These are phyloP conservation scores for Gasterosteus nipponicus DNA, from an alignment of 2,113 vertebrate genomes.

Conservation along the genomic window DNA sequence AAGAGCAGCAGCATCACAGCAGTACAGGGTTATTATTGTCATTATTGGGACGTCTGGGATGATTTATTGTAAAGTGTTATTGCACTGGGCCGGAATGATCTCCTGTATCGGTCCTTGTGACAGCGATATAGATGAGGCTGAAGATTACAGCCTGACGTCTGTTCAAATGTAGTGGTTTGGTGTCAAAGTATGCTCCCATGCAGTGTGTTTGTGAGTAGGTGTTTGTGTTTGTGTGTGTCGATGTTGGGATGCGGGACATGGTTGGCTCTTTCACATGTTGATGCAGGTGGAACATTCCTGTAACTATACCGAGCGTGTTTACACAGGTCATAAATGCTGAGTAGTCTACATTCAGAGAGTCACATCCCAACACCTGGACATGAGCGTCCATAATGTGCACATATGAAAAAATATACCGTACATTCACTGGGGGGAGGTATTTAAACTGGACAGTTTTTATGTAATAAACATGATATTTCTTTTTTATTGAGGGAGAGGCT, in stretches of 20 bases:
- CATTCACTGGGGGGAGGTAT: background rate
- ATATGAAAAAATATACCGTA: background rate
- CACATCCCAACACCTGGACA: conserved; percentile 1
- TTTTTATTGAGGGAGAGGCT: background rate
- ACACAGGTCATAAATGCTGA: conserved; percentile 4
- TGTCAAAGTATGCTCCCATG: background rate
- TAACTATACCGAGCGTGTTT: background rate
- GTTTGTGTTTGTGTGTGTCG: background rate
- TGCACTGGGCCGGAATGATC: too few species aligned
- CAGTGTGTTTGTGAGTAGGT: background rate
- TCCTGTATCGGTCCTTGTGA: too few species aligned
- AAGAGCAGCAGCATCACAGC: too few species aligned
- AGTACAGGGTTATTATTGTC: too few species aligned
- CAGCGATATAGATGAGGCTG: background rate
- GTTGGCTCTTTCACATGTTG: conserved; percentile 23
- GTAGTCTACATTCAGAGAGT: conserved; percentile 11
- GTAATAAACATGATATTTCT: too few species aligned
- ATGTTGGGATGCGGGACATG: background rate
- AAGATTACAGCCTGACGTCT: background rate
- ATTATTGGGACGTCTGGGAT: too few species aligned
- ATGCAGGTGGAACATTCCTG: conserved; percentile 16
- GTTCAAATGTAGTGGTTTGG: background rate
- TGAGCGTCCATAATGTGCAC: background rate
- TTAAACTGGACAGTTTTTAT: background rate
- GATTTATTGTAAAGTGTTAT: too few species aligned